Evolutionary conservation across 2,888 invertebrate genomes (phyloP).

Genomic region (Ceramica pisi): DNA sequence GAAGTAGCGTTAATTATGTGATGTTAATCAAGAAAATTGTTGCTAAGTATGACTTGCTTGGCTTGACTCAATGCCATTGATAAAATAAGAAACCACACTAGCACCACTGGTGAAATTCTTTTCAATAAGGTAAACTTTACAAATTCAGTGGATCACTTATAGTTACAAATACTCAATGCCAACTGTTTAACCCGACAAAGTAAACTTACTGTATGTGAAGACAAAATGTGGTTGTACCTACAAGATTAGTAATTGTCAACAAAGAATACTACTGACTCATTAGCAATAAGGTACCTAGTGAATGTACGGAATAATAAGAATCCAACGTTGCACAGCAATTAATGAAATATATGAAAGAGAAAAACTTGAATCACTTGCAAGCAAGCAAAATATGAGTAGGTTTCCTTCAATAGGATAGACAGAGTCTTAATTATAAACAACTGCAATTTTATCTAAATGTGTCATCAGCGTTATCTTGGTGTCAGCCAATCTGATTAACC

Average conservation of each 20-base stretch:
- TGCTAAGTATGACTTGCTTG: neutral
- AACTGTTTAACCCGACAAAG: constrained; percentile 4
- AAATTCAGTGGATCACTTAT: neutral
- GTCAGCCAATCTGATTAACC: constrained; percentile 12
- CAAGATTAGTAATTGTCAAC: constrained; percentile 22
- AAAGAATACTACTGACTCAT: constrained; percentile 18
- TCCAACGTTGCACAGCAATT: neutral
- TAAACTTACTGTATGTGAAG: neutral
- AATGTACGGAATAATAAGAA: neutral
- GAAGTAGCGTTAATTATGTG: neutral
- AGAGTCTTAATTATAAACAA: constrained; percentile 23
- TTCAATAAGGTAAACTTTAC: neutral
- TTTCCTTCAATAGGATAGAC: neutral
- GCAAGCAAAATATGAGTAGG: neutral
- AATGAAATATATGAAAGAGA: neutral
- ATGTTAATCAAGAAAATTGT: neutral
- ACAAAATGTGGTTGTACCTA: neutral
- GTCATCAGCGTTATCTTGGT: constrained; percentile 35
- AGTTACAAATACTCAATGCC: neutral
- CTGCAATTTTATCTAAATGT: constrained; percentile 33
- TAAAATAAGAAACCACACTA: no score
- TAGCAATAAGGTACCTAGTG: neutral
- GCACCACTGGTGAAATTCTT: neutral
- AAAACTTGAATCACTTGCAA: neutral
- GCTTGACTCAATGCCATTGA: no score